Evolutionary conservation across 2,797 vertebrate species (phyloP).

Genomic region (Pseudocheirus occidentalis): DNA sequence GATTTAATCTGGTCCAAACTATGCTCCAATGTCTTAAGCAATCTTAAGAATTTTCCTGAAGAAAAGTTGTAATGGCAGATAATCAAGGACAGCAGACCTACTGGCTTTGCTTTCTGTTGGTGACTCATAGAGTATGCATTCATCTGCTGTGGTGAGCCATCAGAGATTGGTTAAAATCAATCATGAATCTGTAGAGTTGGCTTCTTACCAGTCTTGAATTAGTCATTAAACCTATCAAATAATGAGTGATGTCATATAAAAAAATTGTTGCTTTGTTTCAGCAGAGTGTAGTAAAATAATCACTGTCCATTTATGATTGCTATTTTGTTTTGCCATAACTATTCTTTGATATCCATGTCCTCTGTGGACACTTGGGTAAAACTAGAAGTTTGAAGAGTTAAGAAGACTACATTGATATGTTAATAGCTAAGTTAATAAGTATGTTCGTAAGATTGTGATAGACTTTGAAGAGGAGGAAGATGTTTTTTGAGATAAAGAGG

Average conservation of each 20-base stretch:
- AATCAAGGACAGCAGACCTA: slow-evolving; percentile 2
- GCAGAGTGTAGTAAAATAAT: not conserved
- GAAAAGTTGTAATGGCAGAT: not conserved
- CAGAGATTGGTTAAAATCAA: not conserved
- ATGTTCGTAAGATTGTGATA: slow-evolving; percentile 2
- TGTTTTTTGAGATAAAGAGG: not conserved
- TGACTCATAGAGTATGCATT: not conserved
- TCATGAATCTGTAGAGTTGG: not conserved
- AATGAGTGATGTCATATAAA: not conserved
- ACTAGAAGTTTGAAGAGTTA: not conserved
- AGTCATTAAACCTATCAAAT: not conserved
- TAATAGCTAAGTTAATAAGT: not conserved
- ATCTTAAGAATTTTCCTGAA: slow-evolving; percentile 4
- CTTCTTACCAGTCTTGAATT: not conserved
- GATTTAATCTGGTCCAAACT: not conserved
- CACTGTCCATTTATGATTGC: not conserved
- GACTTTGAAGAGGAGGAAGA: not conserved
- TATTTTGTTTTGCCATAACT: not conserved
- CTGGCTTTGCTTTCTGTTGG: not conserved
- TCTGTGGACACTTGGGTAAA: not conserved
- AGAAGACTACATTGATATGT: not conserved
- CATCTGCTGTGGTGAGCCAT: not conserved
- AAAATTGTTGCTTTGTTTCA: not conserved
- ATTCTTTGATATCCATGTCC: not conserved
- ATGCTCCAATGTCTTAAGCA: not conserved